These are phyloP conservation scores for Phalacrocorax brasilianus DNA, from an alignment of 2,113 vertebrate species.

Conservation along the genomic window DNA sequence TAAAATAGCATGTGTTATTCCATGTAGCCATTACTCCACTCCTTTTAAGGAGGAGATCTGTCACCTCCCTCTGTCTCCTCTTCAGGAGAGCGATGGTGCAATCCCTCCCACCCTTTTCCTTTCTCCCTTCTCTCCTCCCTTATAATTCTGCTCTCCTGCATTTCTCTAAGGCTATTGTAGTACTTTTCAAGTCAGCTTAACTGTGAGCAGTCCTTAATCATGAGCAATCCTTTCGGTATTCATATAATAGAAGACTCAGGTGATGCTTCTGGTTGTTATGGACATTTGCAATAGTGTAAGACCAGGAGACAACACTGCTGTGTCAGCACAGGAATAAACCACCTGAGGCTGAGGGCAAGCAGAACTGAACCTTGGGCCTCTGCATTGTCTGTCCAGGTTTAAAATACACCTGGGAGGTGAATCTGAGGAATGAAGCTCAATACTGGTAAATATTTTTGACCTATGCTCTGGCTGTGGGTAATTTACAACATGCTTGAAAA, in stretches of 20 bases:
- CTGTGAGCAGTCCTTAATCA: not conserved
- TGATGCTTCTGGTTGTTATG: not conserved
- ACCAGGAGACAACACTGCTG: not conserved
- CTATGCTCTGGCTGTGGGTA: not conserved
- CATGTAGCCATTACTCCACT: not conserved
- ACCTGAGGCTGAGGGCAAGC: not conserved
- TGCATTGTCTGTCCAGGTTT: not conserved
- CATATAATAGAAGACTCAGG: not conserved
- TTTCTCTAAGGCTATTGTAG: not conserved
- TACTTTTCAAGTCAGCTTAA: not conserved
- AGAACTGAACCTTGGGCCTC: not conserved
- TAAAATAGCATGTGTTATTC: not conserved
- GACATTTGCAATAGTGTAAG: not conserved
- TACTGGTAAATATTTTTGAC: conserved; percentile 30
- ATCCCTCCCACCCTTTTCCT: not conserved
- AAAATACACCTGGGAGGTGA: not conserved
- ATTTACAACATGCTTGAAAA: conserved; percentile 19
- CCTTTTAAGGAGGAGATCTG: not conserved
- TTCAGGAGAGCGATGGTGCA: no score
- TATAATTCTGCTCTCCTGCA: not conserved
- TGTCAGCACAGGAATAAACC: not conserved
- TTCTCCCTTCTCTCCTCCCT: not conserved
- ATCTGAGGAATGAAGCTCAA: not conserved
- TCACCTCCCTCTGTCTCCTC: not conserved
- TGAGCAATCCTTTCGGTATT: not conserved